Percentiles rank a stretch among this genome's conserved stretches.
These are phyloP conservation scores for Drosophila prolongata DNA, from an alignment of 2,888 invertebrate species.

Conservation along the genomic window DNA sequence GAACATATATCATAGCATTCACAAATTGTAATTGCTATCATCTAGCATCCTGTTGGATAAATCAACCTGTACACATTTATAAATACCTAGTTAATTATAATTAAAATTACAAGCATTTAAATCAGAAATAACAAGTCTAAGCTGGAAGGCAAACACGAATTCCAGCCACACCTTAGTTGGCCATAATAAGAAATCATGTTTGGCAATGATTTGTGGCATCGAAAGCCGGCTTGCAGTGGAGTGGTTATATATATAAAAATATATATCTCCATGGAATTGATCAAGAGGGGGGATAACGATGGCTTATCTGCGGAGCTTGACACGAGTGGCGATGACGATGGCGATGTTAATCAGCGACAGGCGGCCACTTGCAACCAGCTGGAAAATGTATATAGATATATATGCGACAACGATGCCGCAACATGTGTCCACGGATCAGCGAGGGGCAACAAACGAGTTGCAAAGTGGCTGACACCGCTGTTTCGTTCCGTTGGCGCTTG, in stretches of 20 bases:
- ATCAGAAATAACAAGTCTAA: slow-evolving; percentile 29
- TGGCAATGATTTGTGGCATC: slow-evolving; percentile 76
- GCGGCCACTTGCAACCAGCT: slow-evolving; percentile 52
- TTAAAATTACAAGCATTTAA: slow-evolving; percentile 46
- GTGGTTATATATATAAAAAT: not conserved
- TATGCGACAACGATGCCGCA: slow-evolving; percentile 43
- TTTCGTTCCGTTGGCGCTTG: slow-evolving; percentile 37
- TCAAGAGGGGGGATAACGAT: not conserved
- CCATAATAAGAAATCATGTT: slow-evolving; percentile 68
- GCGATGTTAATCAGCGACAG: slow-evolving; percentile 70
- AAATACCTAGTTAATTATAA: slow-evolving; percentile 41
- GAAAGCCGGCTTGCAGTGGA: slow-evolving; percentile 20
- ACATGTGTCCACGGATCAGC: slow-evolving; percentile 53
- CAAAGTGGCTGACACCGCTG: slow-evolving; percentile 32
- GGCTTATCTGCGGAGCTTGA: slow-evolving; percentile 62
- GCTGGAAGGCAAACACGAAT: slow-evolving; percentile 40
- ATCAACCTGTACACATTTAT: slow-evolving; percentile 29
- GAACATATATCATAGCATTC: too few relatives aligned
- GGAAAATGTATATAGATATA: not conserved
- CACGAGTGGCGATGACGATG: slow-evolving; percentile 60
- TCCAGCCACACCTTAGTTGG: slow-evolving; percentile 43
- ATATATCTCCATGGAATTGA: slow-evolving; percentile 10
- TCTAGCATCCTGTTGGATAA: slow-evolving; percentile 17
- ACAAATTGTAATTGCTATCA: not conserved
- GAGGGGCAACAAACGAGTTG: slow-evolving; percentile 33